A percentile compares a stretch with the other conserved stretches of the same genome.
Conservation (phyloP, 2,888 invertebrate species). For the Drosophila vallismaia region DNA sequence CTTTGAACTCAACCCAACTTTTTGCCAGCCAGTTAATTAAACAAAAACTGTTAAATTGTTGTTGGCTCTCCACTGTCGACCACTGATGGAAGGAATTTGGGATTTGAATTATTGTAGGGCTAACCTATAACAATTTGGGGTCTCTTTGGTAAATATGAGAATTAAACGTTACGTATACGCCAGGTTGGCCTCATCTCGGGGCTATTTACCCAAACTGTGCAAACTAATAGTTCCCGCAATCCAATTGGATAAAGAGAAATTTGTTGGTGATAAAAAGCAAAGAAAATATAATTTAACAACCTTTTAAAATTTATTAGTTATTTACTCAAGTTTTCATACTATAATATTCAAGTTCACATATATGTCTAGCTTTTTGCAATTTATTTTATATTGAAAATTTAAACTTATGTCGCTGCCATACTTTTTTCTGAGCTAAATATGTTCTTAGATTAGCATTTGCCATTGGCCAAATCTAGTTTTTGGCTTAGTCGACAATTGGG, state of each 20-base stretch:
- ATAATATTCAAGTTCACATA: no score
- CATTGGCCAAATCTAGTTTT: not conserved
- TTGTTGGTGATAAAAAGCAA: no score
- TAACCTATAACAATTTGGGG: conserved; percentile 38
- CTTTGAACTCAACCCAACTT: not conserved
- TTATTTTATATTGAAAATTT: no score
- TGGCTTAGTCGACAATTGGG: conserved; percentile 31
- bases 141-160: conserved; percentile 12
- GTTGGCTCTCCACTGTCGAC: conserved; percentile 24
- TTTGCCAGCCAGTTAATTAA: conserved; percentile 63
- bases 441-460: not conserved
- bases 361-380: no score
- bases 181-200: conserved; percentile 5
- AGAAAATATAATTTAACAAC: no score
- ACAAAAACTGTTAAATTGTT: conserved; percentile 37
- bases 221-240: not conserved
- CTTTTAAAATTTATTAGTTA: no score
- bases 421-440: not conserved
- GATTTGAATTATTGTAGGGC: conserved; percentile 51
- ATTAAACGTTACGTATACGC: conserved; percentile 18
- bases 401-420: not conserved
- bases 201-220: not conserved
- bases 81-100: conserved; percentile 51
- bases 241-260: not conserved
- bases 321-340: no score